These are phyloP conservation scores for Coluber constrictor DNA, from an alignment of 2,797 vertebrate genomes.

Conservation along the genomic window DNA sequence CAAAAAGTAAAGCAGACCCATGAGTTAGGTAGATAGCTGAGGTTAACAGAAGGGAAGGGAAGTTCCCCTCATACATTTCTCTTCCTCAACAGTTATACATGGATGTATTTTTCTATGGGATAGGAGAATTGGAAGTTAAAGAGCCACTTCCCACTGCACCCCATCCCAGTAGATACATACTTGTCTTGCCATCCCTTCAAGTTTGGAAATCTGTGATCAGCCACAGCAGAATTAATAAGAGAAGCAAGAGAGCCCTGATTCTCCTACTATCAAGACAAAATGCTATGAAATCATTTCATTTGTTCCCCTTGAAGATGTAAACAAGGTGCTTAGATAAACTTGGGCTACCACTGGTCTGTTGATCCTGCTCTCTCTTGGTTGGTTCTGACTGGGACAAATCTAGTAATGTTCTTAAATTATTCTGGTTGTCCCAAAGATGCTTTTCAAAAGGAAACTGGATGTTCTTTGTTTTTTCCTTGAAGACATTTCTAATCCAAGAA, in stretches of 20 bases:
- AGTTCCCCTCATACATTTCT: neutral
- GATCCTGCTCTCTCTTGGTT: neutral
- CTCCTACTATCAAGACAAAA: neutral
- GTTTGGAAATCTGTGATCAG: neutral
- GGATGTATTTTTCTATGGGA: neutral
- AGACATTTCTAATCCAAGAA: too few relatives aligned
- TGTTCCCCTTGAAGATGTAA: neutral
- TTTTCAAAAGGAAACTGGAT: neutral
- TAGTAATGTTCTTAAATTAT: neutral
- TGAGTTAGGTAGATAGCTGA: neutral
- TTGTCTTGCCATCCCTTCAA: neutral
- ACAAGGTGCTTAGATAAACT: neutral
- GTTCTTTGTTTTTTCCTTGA: neutral
- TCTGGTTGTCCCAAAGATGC: neutral
- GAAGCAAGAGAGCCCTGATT: neutral
- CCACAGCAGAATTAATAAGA: neutral
- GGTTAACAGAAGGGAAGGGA: neutral
- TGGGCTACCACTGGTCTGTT: neutral
- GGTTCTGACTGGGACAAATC: neutral
- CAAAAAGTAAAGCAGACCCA: neutral
- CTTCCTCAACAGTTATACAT: neutral
- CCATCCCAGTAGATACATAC: neutral
- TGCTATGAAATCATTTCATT: neutral
- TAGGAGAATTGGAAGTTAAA: neutral
- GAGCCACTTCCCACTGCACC: neutral